Evolutionary conservation across 2,888 invertebrate genomes (phyloP).

Genomic region (Oscheius sp.): DNA sequence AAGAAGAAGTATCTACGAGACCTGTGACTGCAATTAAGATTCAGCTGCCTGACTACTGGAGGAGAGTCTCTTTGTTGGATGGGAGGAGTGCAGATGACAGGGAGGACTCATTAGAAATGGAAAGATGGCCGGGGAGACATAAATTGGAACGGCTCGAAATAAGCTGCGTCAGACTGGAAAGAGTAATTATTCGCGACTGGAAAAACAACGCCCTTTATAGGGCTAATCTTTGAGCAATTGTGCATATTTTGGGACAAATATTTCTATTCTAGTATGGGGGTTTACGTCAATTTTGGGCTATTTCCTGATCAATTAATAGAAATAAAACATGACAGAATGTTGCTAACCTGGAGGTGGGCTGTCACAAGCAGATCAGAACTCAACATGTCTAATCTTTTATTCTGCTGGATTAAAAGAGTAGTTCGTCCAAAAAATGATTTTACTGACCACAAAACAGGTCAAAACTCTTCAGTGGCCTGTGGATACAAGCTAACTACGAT

Average conservation of each 20-base stretch:
- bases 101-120: neutral
- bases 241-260: neutral
- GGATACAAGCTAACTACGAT: too few species aligned
- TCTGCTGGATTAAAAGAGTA: too few species aligned
- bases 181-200: neutral
- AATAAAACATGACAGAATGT: too few species aligned
- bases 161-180: neutral
- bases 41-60: conserved; percentile 23
- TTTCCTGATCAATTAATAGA: too few species aligned
- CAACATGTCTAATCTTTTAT: too few species aligned
- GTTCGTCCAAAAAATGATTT: too few species aligned
- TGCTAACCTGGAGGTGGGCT: too few species aligned
- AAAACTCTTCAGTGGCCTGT: too few species aligned
- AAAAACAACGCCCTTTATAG: neutral
- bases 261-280: neutral
- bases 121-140: neutral
- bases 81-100: neutral
- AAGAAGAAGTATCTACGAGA: neutral
- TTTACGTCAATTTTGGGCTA: neutral
- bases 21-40: conserved; percentile 23
- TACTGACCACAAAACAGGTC: too few species aligned
- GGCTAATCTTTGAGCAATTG: neutral
- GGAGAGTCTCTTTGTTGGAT: neutral
- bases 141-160: too few species aligned
- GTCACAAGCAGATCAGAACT: too few species aligned